Evolutionary conservation across 2,797 vertebrate species (phyloP).

Genomic region (Pipistrellus pygmaeus): DNA sequence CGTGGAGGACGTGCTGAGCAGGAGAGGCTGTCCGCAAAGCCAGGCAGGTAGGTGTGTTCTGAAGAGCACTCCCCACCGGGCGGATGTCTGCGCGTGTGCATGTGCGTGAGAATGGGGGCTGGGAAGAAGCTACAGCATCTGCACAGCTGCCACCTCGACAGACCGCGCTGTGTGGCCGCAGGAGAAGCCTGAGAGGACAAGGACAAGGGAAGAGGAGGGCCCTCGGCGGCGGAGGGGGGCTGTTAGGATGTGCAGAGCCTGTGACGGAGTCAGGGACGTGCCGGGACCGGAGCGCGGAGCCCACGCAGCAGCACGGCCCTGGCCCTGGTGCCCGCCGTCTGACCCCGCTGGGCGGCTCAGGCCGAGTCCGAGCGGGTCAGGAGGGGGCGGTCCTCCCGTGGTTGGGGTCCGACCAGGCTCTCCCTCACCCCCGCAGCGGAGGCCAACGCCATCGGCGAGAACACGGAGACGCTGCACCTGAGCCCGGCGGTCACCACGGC

Average conservation of each 20-base stretch:
- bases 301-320: no score
- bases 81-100: not conserved
- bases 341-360: not conserved
- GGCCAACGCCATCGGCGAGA: slow-evolving; percentile 92
- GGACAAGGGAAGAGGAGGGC: no score
- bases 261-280: no score
- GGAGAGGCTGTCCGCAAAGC: slow-evolving; percentile 93
- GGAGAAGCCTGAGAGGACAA: no score
- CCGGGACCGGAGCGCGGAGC: no score
- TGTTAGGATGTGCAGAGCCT: not conserved
- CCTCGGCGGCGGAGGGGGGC: no score
- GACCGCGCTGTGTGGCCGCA: no score
- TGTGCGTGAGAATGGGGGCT: no score
- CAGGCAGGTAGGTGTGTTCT: slow-evolving; percentile 91
- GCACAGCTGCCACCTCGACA: not conserved
- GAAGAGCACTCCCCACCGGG: accelerated
- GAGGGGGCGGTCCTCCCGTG: not conserved
- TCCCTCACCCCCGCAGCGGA: slow-evolving; percentile 87
- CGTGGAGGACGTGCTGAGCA: slow-evolving; percentile 93
- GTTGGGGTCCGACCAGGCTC: not conserved
- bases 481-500: slow-evolving; percentile 91
- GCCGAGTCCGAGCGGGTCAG: not conserved
- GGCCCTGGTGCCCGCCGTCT: no score
- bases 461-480: slow-evolving; percentile 92
- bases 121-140: not conserved